Base-by-base conservation (phyloP, 2,797 vertebrate genomes). In the Nannoperca obscura region DNA sequence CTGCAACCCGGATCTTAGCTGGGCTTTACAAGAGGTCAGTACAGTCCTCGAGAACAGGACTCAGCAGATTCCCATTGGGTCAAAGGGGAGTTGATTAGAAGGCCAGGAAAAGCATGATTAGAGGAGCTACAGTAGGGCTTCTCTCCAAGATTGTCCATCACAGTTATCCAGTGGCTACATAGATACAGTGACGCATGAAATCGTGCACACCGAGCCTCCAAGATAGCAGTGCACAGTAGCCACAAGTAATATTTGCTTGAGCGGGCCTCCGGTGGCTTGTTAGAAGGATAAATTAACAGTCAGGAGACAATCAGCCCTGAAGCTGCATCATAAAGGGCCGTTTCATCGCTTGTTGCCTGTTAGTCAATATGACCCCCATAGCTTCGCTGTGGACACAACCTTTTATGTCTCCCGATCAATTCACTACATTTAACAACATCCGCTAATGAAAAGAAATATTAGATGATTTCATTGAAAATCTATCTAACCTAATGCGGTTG, bases 271-370 rank as follows among this genome's bases (percentile, higher is more conserved):
- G 7, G 83, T 85, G 89, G 78, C 90, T 92, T 67, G 72, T 93
- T 93, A 90, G 71, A 69, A 76, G 81, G 86, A 88, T 84, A 78
- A 89, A 91, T 88, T 89, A 89, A 91, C 76, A 84, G 88, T 86
- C 83, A 69, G 71, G 77, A 91, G 87, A 91, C 87, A 77, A 90
- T 92, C 87, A 81, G 67, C 74, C 82, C 78, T 72, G 69, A 60
- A 86, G 85, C 87, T 72, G 79, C 76, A 72, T 79, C 86, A 84
- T 88, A 88, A 89, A 86, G 70, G 81, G 78, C 63, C 74, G 27
- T 76, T 88, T 86, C 36, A 46, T 44, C 3, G 38, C 84, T 69
- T 81, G 85, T 80, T 81, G 76, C 84, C 74, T 46, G 78, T 89
- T 78, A 80, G 87, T 91, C 89, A 87, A 92, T 89, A 87, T 61